Evolutionary conservation across 2,113 vertebrate genomes (phyloP).

Genomic region (Phasianus colchicus): DNA sequence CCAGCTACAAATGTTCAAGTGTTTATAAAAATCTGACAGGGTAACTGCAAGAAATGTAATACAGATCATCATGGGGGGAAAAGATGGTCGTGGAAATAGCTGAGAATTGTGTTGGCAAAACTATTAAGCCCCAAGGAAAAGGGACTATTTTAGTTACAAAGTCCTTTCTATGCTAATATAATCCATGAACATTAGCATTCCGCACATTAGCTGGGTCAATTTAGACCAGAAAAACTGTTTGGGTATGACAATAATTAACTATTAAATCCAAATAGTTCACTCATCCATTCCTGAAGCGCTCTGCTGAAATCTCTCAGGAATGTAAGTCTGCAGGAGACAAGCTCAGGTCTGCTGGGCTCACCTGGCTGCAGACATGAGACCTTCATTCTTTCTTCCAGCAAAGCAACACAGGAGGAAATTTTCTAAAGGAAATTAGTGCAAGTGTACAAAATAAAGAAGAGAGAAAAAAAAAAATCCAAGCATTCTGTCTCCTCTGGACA

Average conservation of each 20-base stretch:
- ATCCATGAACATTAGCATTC: conserved; percentile 37
- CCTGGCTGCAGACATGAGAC: background rate
- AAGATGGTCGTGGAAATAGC: background rate
- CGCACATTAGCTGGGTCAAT: conserved; percentile 32
- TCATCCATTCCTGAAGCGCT: background rate
- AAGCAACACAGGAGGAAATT: background rate
- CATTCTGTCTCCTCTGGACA: background rate
- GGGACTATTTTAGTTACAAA: background rate
- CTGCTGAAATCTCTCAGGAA: background rate
- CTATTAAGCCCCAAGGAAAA: background rate
- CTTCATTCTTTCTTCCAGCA: background rate
- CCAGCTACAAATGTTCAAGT: background rate
- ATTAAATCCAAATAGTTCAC: conserved; percentile 7
- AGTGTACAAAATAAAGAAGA: background rate
- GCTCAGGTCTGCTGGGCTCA: background rate
- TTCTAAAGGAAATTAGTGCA: background rate
- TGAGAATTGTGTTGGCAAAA: background rate
- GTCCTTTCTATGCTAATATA: conserved; percentile 38
- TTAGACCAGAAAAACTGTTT: conserved; percentile 34
- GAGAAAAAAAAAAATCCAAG: background rate
- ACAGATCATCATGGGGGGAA: background rate
- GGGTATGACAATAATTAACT: conserved; percentile 54
- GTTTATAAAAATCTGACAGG: background rate
- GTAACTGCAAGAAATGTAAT: background rate
- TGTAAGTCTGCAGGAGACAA: background rate